A percentile compares a stretch with the other conserved stretches of the same genome.
Evolutionary conservation across 2,888 invertebrate species (phyloP).

Genomic region (Drosophila birchii): DNA sequence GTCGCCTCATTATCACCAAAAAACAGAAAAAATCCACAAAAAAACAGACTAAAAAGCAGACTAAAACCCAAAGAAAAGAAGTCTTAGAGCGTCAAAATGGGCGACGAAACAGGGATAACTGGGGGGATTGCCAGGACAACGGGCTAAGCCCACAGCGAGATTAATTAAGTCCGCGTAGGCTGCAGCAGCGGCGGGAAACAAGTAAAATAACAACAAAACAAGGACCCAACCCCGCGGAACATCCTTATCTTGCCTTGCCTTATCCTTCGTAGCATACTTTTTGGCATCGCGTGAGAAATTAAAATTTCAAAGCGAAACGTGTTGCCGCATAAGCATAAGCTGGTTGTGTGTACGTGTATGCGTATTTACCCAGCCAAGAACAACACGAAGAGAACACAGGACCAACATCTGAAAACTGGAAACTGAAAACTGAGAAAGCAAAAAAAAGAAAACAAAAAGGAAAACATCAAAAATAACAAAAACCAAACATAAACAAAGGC

Average conservation of each 20-base stretch:
- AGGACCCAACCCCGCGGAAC: conserved; percentile 18
- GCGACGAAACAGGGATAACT: conserved; percentile 34
- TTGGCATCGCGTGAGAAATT: conserved; percentile 74
- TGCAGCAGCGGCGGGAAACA: conserved; percentile 36
- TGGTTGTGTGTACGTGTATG: conserved; percentile 27
- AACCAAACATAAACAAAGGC: conserved; percentile 59
- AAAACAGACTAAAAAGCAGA: conserved; percentile 18
- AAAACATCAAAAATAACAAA: conserved; percentile 51
- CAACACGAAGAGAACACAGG: conserved; percentile 43
- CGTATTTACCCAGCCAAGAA: conserved; percentile 64
- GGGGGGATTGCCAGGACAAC: conserved; percentile 58
- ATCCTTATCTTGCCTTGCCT: conserved; percentile 26
- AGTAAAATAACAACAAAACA: conserved; percentile 21
- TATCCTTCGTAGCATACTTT: conserved; percentile 63
- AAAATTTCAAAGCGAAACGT: conserved; percentile 74
- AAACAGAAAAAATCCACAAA: conserved; percentile 7
- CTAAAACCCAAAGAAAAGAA: conserved; percentile 25
- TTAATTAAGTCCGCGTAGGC: conserved; percentile 72
- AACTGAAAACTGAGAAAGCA: conserved; percentile 27
- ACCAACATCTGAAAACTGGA: conserved; percentile 24
- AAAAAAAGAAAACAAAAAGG: conserved; percentile 39
- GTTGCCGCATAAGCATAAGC: conserved; percentile 49
- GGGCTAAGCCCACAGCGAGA: conserved; percentile 76
- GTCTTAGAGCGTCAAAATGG: conserved; percentile 31
- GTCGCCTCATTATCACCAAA: conserved; percentile 45